A percentile compares a stretch with the other conserved stretches of the same genome.
Conservation (phyloP, 2,888 invertebrate genomes). For the Girardia tigrina region DNA sequence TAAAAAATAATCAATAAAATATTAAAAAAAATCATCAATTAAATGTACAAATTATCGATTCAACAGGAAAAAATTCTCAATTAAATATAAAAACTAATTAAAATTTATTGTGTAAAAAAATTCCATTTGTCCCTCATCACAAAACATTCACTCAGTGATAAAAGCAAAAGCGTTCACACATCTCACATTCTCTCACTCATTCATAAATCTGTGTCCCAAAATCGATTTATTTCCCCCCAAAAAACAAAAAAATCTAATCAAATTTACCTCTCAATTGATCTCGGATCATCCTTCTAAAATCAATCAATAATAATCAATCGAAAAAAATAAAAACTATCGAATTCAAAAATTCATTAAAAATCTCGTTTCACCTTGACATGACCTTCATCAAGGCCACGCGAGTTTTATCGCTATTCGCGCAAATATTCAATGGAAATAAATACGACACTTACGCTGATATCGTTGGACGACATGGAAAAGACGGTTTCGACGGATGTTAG, state of each 20-base stretch:
- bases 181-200: too few species aligned
- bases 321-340: not conserved
- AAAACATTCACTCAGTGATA: too few species aligned
- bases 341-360: constrained; percentile 1
- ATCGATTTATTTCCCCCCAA: not conserved
- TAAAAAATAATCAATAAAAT: too few species aligned
- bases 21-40: too few species aligned
- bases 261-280: not conserved
- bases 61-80: too few species aligned
- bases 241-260: not conserved
- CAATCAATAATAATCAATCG: too few species aligned
- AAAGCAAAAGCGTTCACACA: too few species aligned
- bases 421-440: not conserved
- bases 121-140: too few species aligned
- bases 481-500: not conserved
- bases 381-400: constrained; percentile 15
- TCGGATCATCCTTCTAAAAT: not conserved
- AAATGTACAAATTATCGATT: too few species aligned
- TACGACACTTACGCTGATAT: not conserved
- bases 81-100: too few species aligned
- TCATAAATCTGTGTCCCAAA: too few species aligned
- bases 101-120: too few species aligned
- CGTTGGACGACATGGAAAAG: not conserved
- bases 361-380: constrained; percentile 2
- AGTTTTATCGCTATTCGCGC: not conserved